Conservation (phyloP, 2,888 invertebrate genomes). For the Penaeus monodon region DNA sequence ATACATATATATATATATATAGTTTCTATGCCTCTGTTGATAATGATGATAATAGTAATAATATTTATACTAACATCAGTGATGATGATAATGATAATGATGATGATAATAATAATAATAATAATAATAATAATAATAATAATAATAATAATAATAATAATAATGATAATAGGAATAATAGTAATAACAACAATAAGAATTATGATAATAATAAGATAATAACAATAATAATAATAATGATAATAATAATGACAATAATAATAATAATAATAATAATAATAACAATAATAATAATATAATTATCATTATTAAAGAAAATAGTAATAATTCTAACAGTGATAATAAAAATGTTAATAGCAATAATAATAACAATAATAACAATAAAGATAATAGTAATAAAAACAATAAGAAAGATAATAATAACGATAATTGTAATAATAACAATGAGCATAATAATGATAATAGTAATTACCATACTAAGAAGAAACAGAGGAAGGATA, state of each 20-base stretch:
- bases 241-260: neutral
- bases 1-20: slow-evolving; percentile 23
- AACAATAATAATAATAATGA: too few species aligned
- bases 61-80: neutral
- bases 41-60: slow-evolving; percentile 6
- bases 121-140: neutral
- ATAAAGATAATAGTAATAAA: slow-evolving; percentile 4
- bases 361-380: slow-evolving; percentile 1
- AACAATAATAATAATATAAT: neutral
- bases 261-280: neutral
- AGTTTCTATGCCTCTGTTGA: neutral
- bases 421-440: too few species aligned
- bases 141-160: slow-evolving; percentile 10
- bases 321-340: neutral
- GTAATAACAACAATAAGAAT: slow-evolving; percentile 11
- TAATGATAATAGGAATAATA: slow-evolving; percentile 1
- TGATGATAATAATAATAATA: slow-evolving; percentile 3
- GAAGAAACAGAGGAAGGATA: too few species aligned
- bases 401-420: neutral
- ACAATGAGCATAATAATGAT: too few species aligned
- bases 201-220: slow-evolving; percentile 13
- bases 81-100: neutral
- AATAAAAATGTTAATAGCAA: slow-evolving; percentile 8
- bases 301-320: neutral
- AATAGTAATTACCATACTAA: too few species aligned